Conservation (phyloP, 2,888 invertebrate species). For the Sarcophaga rosellei region DNA sequence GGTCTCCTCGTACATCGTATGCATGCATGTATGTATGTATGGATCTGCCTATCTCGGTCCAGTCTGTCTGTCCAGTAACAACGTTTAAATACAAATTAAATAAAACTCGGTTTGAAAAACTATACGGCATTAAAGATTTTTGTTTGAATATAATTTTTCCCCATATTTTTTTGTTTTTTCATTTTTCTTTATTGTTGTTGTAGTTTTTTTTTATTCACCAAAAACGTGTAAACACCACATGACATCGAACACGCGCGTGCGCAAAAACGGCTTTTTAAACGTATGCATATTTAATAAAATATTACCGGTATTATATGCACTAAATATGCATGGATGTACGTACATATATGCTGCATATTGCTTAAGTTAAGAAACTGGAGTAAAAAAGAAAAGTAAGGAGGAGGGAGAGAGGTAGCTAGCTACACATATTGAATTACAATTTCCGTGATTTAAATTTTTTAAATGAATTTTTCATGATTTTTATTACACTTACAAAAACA, state of each 20-base stretch:
- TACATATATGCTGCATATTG: background rate
- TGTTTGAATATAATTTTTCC: background rate
- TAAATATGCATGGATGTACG: constrained; percentile 36
- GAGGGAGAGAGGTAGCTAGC: background rate
- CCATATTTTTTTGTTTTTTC: no score
- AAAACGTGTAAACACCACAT: constrained; percentile 68
- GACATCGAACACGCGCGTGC: constrained; percentile 69
- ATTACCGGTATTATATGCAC: constrained; percentile 5
- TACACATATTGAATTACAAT: constrained; percentile 60
- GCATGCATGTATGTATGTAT: constrained; percentile 5
- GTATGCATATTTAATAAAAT: constrained; percentile 62
- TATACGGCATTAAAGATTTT: constrained; percentile 52
- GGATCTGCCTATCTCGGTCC: background rate
- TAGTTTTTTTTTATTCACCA: constrained; percentile 5
- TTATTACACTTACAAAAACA: constrained; percentile 37
- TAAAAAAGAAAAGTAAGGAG: background rate
- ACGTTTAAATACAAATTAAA: constrained; percentile 64
- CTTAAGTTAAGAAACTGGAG: background rate
- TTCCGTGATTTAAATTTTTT: constrained; percentile 63
- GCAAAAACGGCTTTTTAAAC: constrained; percentile 30
- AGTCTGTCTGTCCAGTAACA: constrained; percentile 34
- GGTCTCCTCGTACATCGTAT: background rate
- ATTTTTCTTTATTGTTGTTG: no score
- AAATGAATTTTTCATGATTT: constrained; percentile 39
- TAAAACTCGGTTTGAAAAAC: constrained; percentile 47